Base-by-base conservation (phyloP, 2,888 invertebrate species). In the Amphiduros pacificus region DNA sequence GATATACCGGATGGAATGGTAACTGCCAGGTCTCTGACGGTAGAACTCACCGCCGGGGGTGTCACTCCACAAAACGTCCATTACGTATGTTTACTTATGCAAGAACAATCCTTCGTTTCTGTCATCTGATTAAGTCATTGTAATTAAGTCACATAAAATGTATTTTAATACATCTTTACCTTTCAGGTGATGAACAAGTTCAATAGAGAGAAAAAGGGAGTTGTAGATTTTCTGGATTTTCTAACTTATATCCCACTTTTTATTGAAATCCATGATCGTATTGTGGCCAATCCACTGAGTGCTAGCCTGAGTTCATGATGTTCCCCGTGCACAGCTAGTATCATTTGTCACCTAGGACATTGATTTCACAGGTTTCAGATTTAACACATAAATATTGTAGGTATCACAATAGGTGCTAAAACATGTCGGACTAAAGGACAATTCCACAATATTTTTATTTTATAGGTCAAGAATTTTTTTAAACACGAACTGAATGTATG, bases 231-330 rank as follows among this genome's bases (percentile, higher is more conserved):
- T 60, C 60, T 82, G 65, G 82, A 82, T 68, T 81, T 77, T 67
- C 76, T 82, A 22, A 81, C 77, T 0, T 82, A 82, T 62, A 72
- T 81, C 20, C 82, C 82, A 2, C 73, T 82, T 27, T 82, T 82
- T 68, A 72, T 82, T 26, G 80, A 81, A 60, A 77, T 82, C 31
- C 82, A 82, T 62, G 67, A 74, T 29, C 64, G 79, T 20, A 82
- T 82, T 29, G 69, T 81, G 24, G 66, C 70, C 5, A 74, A 81
- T 57, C 82, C 82, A 0, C 73, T 81, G n/a, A n/a, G n/a, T n/a
- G n/a, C n/a, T n/a, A n/a, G n/a, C n/a, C n/a, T n/a, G n/a, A n/a
- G n/a, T n/a, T n/a, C n/a, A n/a, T n/a, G n/a, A n/a, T n/a, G n/a
- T n/a, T n/a, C n/a, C n/a, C n/a, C n/a, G n/a, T n/a, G n/a, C n/a